Evolutionary conservation across 2,888 invertebrate species (phyloP).

Genomic region (Stramonita haemastoma): DNA sequence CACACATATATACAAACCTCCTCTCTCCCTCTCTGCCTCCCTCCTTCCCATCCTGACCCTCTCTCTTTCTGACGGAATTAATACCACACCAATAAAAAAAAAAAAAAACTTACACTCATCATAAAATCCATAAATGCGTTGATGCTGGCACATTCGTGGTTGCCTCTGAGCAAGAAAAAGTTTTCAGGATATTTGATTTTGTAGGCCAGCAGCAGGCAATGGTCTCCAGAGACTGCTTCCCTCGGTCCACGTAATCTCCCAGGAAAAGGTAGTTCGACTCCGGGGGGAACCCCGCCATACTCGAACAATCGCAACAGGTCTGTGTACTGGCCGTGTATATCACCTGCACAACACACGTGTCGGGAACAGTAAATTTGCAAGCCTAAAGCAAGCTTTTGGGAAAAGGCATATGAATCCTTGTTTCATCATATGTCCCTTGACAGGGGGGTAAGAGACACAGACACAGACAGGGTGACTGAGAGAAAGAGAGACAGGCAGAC

Average conservation of each 20-base stretch:
- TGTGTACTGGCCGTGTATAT: constrained; percentile 78
- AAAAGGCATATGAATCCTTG: too few species aligned
- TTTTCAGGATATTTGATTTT: constrained; percentile 91
- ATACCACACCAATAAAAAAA: not conserved
- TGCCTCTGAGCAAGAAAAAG: constrained; percentile 97
- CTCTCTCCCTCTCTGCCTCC: not conserved
- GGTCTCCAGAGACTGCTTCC: constrained; percentile 78
- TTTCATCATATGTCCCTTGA: too few species aligned
- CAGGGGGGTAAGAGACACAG: too few species aligned
- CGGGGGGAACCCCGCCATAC: constrained; percentile 77
- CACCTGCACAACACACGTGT: constrained; percentile 65
- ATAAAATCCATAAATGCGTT: constrained; percentile 99
- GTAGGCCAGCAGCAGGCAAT: constrained; percentile 86
- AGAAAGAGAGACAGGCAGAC: too few species aligned
- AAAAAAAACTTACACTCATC: constrained; percentile 89
- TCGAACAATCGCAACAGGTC: constrained; percentile 77
- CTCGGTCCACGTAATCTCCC: constrained; percentile 78
- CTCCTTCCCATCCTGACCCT: not conserved
- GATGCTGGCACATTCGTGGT: constrained; percentile 98
- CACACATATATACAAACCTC: not conserved
- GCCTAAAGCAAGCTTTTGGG: too few species aligned
- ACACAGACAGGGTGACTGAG: too few species aligned
- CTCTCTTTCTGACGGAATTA: too few species aligned
- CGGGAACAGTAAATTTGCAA: too few species aligned
- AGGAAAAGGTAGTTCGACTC: constrained; percentile 77